phyloP scores from a whole-genome alignment of 1,140 invertebrate species.

The Drosophila mauritiana region DNA sequence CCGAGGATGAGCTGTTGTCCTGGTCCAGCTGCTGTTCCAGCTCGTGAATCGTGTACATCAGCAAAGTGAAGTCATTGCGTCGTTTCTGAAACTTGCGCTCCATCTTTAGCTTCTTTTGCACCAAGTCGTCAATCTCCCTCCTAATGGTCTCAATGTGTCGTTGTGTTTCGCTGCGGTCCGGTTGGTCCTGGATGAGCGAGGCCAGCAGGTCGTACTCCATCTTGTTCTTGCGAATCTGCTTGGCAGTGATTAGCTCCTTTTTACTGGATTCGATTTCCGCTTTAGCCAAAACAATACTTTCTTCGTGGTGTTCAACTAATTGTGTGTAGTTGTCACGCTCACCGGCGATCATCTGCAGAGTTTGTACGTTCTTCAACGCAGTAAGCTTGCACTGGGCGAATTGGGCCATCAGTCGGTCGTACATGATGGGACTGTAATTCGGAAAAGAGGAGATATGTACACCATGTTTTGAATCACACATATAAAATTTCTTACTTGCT shows the following conservation, averaged over 20 bases:
- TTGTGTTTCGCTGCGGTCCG: conserved; percentile 93
- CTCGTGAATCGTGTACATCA: conserved; percentile 93
- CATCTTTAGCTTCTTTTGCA: conserved; percentile 89
- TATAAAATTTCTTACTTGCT: conserved; percentile 87
- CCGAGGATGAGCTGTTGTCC: conserved; percentile 83
- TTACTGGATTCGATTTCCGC: conserved; percentile 91
- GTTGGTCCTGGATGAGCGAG: conserved; percentile 95
- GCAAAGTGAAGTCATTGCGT: conserved; percentile 94
- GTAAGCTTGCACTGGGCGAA: conserved; percentile 95
- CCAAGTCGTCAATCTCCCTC: conserved; percentile 89
- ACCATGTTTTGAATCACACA: background rate
- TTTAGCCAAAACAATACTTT: conserved; percentile 91
- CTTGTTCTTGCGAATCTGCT: conserved; percentile 93
- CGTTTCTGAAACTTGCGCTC: conserved; percentile 92
- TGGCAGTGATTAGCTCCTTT: conserved; percentile 90
- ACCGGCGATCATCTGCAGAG: conserved; percentile 92
- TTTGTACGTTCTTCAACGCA: conserved; percentile 92
- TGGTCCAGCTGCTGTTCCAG: conserved; percentile 90
- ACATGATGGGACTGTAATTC: conserved; percentile 86
- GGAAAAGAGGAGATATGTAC: conserved; percentile 12
- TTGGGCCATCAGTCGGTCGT: conserved; percentile 92
- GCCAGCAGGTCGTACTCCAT: conserved; percentile 97
- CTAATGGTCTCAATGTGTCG: conserved; percentile 90
- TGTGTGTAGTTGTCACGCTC: conserved; percentile 94
- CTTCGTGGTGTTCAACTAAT: conserved; percentile 91